Percentiles rank a stretch among this genome's conserved stretches.
Evolutionary conservation across 2,888 invertebrate species (phyloP).

Genomic region (Fragum sueziense): DNA sequence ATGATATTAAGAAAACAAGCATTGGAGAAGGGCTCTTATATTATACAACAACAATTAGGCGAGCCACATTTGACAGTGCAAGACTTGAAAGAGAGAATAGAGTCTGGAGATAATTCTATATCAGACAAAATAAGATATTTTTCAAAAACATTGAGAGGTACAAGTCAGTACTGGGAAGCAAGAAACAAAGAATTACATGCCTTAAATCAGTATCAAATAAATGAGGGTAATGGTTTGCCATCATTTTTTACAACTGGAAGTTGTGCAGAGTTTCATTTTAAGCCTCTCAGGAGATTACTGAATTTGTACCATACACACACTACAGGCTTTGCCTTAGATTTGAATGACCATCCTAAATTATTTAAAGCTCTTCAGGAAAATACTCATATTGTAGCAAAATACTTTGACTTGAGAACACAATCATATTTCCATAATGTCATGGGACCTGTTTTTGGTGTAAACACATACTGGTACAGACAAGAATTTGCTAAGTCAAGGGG

Average conservation of each 20-base stretch:
- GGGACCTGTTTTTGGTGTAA: conserved; percentile 62
- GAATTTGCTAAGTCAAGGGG: conserved; percentile 65
- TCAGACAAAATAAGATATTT: conserved; percentile 7
- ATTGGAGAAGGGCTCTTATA: conserved; percentile 52
- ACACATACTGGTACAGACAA: conserved; percentile 64
- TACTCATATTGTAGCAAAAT: conserved; percentile 62
- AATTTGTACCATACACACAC: conserved; percentile 42
- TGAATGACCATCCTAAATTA: conserved; percentile 33
- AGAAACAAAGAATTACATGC: conserved; percentile 8
- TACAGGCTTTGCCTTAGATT: conserved; percentile 41
- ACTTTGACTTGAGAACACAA: conserved; percentile 50
- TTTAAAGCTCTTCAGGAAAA: conserved; percentile 62
- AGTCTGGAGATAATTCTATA: conserved; percentile 42
- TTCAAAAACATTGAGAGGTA: neutral
- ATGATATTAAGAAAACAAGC: conserved; percentile 58
- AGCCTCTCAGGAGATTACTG: conserved; percentile 54
- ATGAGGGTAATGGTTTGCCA: conserved; percentile 40
- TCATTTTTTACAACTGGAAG: conserved; percentile 24
- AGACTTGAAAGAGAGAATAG: conserved; percentile 41
- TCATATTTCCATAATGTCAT: conserved; percentile 62
- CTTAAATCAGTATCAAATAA: conserved; percentile 7
- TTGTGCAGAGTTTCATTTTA: conserved; percentile 43
- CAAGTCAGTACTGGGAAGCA: conserved; percentile 9
- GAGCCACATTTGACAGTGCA: conserved; percentile 52
- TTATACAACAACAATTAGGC: conserved; percentile 60